Evolutionary conservation across 2,113 vertebrate species (phyloP).

Genomic region (Oreotrochilus melanogaster): DNA sequence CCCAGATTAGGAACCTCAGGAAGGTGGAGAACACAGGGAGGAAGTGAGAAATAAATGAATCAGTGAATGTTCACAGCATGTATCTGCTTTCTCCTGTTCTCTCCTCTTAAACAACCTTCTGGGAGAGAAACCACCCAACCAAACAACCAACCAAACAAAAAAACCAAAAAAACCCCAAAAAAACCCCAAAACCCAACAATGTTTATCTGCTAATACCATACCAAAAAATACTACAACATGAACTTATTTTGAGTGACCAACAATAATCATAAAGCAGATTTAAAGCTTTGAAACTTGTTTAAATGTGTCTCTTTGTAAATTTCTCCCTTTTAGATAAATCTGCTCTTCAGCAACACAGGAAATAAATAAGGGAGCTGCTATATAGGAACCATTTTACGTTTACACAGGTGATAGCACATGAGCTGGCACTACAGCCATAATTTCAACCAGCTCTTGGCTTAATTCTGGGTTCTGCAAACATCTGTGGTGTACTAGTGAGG

Average conservation of each 20-base stretch:
- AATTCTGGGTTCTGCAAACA: background rate
- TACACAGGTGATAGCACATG: background rate
- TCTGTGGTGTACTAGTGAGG: background rate
- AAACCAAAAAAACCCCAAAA: no score
- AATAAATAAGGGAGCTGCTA: background rate
- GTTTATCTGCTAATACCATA: background rate
- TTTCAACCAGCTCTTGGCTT: constrained; percentile 18
- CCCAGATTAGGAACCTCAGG: background rate
- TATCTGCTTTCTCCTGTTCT: background rate
- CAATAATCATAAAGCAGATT: constrained; percentile 14
- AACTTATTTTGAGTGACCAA: background rate
- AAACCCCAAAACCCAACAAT: background rate
- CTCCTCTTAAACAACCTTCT: background rate
- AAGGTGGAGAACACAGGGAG: background rate
- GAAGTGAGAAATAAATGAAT: background rate
- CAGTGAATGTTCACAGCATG: background rate
- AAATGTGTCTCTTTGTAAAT: background rate
- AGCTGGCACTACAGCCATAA: background rate
- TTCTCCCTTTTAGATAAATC: background rate
- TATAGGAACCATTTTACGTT: background rate
- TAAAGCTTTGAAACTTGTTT: background rate
- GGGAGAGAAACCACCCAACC: no score
- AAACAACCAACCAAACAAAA: no score
- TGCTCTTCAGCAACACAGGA: background rate
- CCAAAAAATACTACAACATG: background rate